Base-by-base conservation (phyloP, 2,113 vertebrate genomes). In the Percina caprodes region DNA sequence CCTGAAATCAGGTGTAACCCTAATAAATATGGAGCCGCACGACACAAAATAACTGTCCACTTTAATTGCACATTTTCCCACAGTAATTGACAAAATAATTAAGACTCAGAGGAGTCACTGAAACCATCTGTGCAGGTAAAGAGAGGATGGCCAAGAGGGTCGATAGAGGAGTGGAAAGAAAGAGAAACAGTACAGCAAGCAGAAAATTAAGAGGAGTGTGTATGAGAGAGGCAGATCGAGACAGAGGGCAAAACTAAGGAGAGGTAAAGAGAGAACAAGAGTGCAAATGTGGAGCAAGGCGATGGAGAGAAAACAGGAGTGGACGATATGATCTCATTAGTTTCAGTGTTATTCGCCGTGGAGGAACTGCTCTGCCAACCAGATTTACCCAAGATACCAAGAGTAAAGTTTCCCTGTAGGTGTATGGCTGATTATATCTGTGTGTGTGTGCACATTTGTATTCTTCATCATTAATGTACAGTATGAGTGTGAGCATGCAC, bases 41-140 rank as follows among this genome's bases (percentile, higher is more conserved):
- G 8, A 79, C 66, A 3, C 77, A 75, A 86, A 90, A 82, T 87
- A 76, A 91, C 88, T 92, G 89, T 93, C 92, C 87, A 73, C 85
- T 89, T 90, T 94, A 94, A 94, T 94, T 93, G 92, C 89, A 89
- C 89, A 90, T 93, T 91, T 92, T 95, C 94, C 92, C 91, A 92
- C 88, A 91, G 93, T 95, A 94, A 95, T 92, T 94, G 93, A 91
- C 55, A 14, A 82, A 91, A 92, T 95, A 95, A 95, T 95, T 94
- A 95, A 94, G 93, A 94, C 94, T 93, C 94, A 58, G 90, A 94
- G 94, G 94, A 95, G 90, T 86, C 89, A 79, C 89, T 16, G 85
- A 84, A 91, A 92, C 92, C 93, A 95, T 94, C 94, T 93, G 94
- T 87, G 93, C 89, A 92, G 91, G 90, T 91, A 83, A 67, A 86